phyloP scores from a whole-genome alignment of 2,888 invertebrate genomes.

The Chrysolina haemoptera region DNA sequence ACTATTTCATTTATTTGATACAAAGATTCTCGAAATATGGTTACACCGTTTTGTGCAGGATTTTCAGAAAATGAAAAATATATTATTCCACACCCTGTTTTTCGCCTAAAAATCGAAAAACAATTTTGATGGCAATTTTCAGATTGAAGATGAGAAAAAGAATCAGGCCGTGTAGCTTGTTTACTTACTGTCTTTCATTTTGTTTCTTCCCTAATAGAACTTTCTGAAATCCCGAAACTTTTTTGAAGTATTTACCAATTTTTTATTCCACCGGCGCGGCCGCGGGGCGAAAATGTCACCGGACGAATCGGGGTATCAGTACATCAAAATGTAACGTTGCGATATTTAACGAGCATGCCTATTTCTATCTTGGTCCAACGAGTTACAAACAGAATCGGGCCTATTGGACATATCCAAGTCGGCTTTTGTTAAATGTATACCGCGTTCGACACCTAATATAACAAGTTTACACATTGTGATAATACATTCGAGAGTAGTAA shows the following conservation, averaged over 20 bases:
- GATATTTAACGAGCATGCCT: slow-evolving; percentile 53
- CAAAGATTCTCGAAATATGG: too few species aligned
- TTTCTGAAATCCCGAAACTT: neutral
- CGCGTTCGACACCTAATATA: slow-evolving; percentile 3
- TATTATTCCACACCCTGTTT: too few species aligned
- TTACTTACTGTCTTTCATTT: too few species aligned
- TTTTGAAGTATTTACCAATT: neutral
- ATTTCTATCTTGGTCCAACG: slow-evolving; percentile 57
- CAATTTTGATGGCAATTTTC: too few species aligned
- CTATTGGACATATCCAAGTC: slow-evolving; percentile 50
- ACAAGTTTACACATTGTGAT: neutral
- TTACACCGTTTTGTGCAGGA: too few species aligned
- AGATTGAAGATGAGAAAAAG: too few species aligned
- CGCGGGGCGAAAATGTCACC: neutral
- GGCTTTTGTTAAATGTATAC: slow-evolving; percentile 42
- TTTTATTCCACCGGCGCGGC: neutral
- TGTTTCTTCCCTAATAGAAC: too few species aligned
- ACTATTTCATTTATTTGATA: too few species aligned
- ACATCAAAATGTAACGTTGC: slow-evolving; percentile 57
- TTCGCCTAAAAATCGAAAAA: too few species aligned
- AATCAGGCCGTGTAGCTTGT: too few species aligned
- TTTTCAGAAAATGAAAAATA: too few species aligned
- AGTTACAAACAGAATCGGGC: slow-evolving; percentile 58
- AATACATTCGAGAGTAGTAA: neutral
- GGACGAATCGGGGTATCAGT: slow-evolving; percentile 54